Evolutionary conservation across 2,888 invertebrate genomes (phyloP), one percentile per base, ranked within the genome.

Genomic region (Spialia ferax): DNA sequence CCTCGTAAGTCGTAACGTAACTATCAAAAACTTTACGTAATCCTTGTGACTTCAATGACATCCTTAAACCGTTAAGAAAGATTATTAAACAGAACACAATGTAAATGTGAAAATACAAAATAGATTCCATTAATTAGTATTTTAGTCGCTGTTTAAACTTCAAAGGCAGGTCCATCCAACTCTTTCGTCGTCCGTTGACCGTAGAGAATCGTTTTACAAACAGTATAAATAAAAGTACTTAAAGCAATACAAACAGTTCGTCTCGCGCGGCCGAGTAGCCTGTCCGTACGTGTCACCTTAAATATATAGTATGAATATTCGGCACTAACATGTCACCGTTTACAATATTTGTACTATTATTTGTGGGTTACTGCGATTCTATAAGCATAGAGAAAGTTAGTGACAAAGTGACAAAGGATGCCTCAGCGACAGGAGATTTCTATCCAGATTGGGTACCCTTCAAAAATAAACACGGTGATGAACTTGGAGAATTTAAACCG

Each of bases 171-270:
- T 89, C 92, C 89, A 85, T 72, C 72, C 68, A 70, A 85, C 80
- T 82, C 86, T 85, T 73, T 74, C 81, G 57, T 63, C 69, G 54
- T 78, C 76, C 76, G 76, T 45, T 75, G 76, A 81, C 80, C 85
- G 81, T 76, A 81, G 80, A 83, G 83, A 87, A 90, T 87, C 80
- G 88, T 85, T 90, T 89, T 84, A 76, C 79, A 89, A 91, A 92
- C 91, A 92, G 90, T 93, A 93, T 93, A 93, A 93, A 93, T 93
- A 91, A 91, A 89, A 87, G 89, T 88, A 79, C 81, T 80, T 78
- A 79, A 75, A 81, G 78, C 77, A 81, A 77, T 75, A 80, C 77
- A 77, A 82, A 80, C 90, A 93, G 93, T 93, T 80, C 75, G 76
- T 77, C 74, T 77, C 86, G 85, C 83, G 89, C 83, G 76, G 83